A percentile compares a stretch with the other conserved stretches of the same genome.
Conservation (phyloP, 2,797 vertebrate genomes). For the Ciconia nigra region DNA sequence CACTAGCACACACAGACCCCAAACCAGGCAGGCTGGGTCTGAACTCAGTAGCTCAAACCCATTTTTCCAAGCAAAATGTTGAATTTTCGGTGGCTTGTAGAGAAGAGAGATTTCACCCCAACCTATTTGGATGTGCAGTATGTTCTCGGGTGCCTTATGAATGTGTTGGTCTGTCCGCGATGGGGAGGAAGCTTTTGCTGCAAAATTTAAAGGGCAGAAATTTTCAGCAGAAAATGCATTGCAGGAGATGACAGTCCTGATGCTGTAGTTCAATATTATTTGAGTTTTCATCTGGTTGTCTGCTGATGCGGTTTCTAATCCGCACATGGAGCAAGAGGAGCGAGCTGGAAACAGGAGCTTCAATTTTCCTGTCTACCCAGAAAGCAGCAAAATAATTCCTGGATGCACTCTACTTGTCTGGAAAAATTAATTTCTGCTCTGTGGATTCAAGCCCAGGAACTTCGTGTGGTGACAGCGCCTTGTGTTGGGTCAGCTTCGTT, state of each 20-base stretch:
- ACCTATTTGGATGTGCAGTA: neutral
- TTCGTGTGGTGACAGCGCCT: rapidly evolving
- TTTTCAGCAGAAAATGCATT: neutral
- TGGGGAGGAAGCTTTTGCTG: neutral
- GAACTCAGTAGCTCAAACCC: neutral
- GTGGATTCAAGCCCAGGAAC: neutral
- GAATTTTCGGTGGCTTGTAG: neutral
- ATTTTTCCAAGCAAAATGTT: neutral
- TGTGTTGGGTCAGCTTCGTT: neutral
- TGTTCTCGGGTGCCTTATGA: constrained; percentile 29
- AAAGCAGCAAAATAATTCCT: neutral
- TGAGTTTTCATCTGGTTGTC: neutral
- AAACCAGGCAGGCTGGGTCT: neutral
- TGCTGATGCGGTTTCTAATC: neutral
- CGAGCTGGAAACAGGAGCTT: neutral
- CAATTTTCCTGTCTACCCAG: neutral
- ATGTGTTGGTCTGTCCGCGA: neutral
- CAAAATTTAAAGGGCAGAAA: neutral
- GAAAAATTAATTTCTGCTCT: neutral
- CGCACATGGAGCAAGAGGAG: neutral
- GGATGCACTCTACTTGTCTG: neutral
- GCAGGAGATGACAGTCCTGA: neutral
- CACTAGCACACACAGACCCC: rapidly evolving
- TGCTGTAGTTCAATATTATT: neutral
- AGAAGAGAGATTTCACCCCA: neutral